A percentile compares a stretch with the other conserved stretches of the same genome.
Evolutionary conservation across 2,797 vertebrate genomes (phyloP).

Genomic region (Columba guinea): DNA sequence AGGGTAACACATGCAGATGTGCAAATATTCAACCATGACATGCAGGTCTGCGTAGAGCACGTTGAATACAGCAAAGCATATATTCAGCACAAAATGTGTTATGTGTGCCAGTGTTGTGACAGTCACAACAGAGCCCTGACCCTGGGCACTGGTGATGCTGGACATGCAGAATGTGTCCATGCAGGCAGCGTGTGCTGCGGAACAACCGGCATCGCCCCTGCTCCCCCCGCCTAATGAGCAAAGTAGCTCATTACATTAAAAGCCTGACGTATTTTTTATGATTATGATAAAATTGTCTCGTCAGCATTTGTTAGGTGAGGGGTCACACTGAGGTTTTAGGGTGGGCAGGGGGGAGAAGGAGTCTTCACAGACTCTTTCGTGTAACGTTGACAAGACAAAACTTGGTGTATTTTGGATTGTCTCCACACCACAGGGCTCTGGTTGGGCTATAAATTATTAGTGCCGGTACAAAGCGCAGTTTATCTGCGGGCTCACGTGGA

Average conservation of each 20-base stretch:
- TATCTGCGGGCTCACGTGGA: conserved; percentile 67
- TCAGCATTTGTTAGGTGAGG: not conserved
- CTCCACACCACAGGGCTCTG: conserved; percentile 43
- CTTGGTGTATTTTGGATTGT: conserved; percentile 23
- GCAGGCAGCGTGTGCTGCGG: not conserved
- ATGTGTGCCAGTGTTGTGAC: rapidly evolving
- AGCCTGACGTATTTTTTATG: not conserved
- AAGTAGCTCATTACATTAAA: not conserved
- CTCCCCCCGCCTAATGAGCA: not conserved
- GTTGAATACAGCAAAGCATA: rapidly evolving
- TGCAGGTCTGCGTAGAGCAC: rapidly evolving
- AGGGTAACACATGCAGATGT: not conserved
- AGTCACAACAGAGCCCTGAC: rapidly evolving
- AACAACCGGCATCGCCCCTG: not conserved
- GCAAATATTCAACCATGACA: rapidly evolving
- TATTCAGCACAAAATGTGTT: rapidly evolving
- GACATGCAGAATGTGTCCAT: rapidly evolving
- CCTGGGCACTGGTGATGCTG: not conserved
- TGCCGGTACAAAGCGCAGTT: conserved; percentile 60
- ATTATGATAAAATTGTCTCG: not conserved
- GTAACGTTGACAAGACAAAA: not conserved
- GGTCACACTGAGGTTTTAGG: not conserved
- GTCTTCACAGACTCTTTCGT: not conserved
- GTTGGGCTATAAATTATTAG: conserved; percentile 45
- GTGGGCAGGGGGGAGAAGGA: not conserved